Percentiles rank a stretch among this genome's conserved stretches.
These are phyloP conservation scores for Rhamnusium bicolor DNA, from an alignment of 2,888 invertebrate genomes.

Conservation along the genomic window DNA sequence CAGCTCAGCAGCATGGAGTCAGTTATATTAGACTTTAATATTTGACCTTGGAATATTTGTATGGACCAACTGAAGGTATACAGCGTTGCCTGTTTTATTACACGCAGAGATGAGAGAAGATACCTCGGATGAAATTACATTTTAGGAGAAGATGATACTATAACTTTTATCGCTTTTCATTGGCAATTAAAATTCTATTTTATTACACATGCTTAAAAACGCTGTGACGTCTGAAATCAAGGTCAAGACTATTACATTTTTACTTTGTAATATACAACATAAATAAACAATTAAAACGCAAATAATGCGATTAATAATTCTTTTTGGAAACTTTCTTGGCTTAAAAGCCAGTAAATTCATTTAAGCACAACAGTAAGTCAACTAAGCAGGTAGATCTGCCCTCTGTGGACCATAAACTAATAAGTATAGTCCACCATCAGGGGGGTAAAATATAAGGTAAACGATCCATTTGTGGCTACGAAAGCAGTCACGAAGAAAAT, in stretches of 20 bases:
- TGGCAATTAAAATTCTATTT: constrained; percentile 39
- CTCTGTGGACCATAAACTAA: constrained; percentile 27
- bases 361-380: constrained; percentile 16
- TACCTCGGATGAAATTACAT: constrained; percentile 20
- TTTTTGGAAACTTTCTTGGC: neutral
- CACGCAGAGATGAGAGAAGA: constrained; percentile 20
- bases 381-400: constrained; percentile 27
- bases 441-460: constrained; percentile 47
- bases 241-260: constrained; percentile 36
- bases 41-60: constrained; percentile 67
- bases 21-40: constrained; percentile 60
- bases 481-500: constrained; percentile 36
- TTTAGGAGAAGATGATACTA: constrained; percentile 24
- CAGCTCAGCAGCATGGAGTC: constrained; percentile 42
- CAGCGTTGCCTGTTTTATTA: constrained; percentile 53
- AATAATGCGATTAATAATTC: neutral
- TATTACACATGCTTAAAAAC: constrained; percentile 33
- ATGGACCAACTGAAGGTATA: constrained; percentile 59
- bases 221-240: constrained; percentile 32
- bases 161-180: constrained; percentile 25
- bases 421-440: constrained; percentile 36
- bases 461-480: constrained; percentile 45
- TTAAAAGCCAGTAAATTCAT: neutral
- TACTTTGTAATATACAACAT: constrained; percentile 4
- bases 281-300: constrained; percentile 2